Evolutionary conservation across 2,888 invertebrate genomes (phyloP), one percentile per base, ranked within the genome.

Genomic region (Gisinianus flammeolus): DNA sequence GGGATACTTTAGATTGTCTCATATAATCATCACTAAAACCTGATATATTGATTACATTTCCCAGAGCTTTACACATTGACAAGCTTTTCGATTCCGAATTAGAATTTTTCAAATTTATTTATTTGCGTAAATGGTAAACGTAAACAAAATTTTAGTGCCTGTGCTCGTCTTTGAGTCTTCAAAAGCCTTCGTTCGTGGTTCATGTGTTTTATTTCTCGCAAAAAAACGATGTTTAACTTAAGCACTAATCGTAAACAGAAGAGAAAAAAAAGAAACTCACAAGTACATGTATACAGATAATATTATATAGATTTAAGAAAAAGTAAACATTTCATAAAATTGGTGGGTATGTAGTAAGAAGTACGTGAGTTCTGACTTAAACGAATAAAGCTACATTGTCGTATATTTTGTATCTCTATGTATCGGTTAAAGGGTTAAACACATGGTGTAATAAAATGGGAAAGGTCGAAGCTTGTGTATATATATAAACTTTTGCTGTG

Each of bases 381-480:
- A 4, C 19, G 8, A 5, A n/a, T 3, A n/a, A n/a, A n/a, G n/a
- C n/a, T n/a, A n/a, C 16, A 54, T 54, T 16, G 6, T 16, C 44
- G 6, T 16, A 10, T 44, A 6, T 44, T 44, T 16, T 44, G 8
- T 44, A 16, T 44, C 6, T 44, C 6, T 10, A 44, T 44, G 16
- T 44, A 44, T 54, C 16, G 16, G n/a, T 54, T 16, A 54, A 54
- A n/a, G 54, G 19, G 54, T 4, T 4, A n/a, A 54, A 54, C 54
- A 54, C 54, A 54, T 54, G 54, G 54, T 54, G 54, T 19, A 54
- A 54, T 54, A 54, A 54, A 54, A 54, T n/a, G 54, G 54, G n/a
- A 54, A 54, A 54, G 54, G 54, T 54, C 54, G n/a, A 54, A 54
- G n/a, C 54, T 54, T 54, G n/a, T n/a, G n/a, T n/a, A n/a, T n/a